phyloP scores from a whole-genome alignment of 2,888 invertebrate species.

The Entomobrya proxima region DNA sequence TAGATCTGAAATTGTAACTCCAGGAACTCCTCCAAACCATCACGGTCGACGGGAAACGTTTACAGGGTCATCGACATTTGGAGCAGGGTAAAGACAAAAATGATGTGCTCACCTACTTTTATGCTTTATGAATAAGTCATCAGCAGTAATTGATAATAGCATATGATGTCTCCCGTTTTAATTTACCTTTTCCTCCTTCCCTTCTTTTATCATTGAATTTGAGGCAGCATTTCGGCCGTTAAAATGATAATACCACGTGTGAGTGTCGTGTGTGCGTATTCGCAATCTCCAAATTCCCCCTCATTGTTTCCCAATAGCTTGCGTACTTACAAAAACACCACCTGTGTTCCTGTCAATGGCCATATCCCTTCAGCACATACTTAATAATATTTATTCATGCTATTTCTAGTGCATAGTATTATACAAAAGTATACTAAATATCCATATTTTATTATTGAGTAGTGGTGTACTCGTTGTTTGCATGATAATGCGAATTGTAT shows the following conservation, averaged over 20 bases:
- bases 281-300: neutral
- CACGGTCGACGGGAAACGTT: slow-evolving; percentile 70
- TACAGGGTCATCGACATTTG: slow-evolving; percentile 71
- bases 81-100: slow-evolving; percentile 33
- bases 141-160: too few relatives aligned
- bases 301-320: neutral
- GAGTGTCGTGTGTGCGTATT: neutral
- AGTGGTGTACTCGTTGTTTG: neutral
- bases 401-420: neutral
- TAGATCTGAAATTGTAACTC: slow-evolving; percentile 55
- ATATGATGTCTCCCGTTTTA: neutral
- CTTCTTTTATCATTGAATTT: neutral
- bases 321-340: neutral
- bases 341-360: neutral
- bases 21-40: slow-evolving; percentile 62
- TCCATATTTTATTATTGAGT: neutral
- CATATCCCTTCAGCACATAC: slow-evolving; percentile 3
- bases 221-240: neutral
- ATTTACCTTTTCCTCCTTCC: neutral
- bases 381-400: neutral
- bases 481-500: slow-evolving; percentile 4
- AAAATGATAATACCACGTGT: neutral
- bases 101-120: slow-evolving; percentile 17
- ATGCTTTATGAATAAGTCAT: neutral
- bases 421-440: too few relatives aligned